These are phyloP conservation scores for Diprion similis DNA, from an alignment of 1,140 invertebrate species.

Conservation along the genomic window DNA sequence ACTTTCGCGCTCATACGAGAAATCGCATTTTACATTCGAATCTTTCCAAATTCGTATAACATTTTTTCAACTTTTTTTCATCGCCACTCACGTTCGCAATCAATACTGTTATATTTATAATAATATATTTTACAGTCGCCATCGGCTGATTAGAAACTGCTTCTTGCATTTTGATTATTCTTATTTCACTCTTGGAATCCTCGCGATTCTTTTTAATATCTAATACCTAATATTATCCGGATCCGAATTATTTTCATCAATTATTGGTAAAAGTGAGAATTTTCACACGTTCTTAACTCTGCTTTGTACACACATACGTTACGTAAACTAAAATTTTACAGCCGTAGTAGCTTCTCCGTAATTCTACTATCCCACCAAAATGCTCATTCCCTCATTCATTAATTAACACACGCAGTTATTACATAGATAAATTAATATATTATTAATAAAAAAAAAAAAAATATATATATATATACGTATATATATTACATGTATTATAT, in stretches of 20 bases:
- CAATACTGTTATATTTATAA: not conserved
- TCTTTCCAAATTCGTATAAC: not conserved
- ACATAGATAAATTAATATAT: not conserved
- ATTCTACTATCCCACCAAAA: too few relatives aligned
- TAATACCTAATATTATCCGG: not conserved
- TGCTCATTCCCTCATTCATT: not conserved
- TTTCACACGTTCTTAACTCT: too few relatives aligned
- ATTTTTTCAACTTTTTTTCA: not conserved
- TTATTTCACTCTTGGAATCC: not conserved
- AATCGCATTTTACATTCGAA: not conserved
- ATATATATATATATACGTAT: not conserved
- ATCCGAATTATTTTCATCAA: not conserved
- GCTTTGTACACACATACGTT: too few relatives aligned
- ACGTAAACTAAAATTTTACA: too few relatives aligned
- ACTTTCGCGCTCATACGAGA: not conserved
- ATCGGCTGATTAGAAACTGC: too few relatives aligned
- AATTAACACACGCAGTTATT: not conserved
- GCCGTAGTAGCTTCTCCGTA: not conserved
- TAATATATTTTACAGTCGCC: too few relatives aligned
- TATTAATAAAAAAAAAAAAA: not conserved
- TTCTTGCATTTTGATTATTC: too few relatives aligned
- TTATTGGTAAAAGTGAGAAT: too few relatives aligned
- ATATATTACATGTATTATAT: not conserved
- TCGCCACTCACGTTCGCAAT: not conserved
- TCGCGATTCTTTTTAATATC: not conserved